Evolutionary conservation across 1,140 invertebrate genomes (phyloP).

Genomic region (Portunus trituberculatus): DNA sequence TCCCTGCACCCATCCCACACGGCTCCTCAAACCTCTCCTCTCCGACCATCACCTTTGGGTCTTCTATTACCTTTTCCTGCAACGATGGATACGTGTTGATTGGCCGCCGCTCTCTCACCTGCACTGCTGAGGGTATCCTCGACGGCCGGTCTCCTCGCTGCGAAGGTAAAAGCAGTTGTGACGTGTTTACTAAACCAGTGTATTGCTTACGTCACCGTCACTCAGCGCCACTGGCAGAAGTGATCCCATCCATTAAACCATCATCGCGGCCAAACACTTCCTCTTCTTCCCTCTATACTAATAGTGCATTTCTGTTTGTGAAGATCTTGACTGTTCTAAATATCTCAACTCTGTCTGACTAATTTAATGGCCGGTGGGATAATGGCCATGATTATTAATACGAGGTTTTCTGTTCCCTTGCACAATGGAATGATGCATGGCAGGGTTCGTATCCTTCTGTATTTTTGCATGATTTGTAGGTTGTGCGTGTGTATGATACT

Average conservation of each 20-base stretch:
- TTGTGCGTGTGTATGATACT: neutral
- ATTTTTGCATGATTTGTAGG: neutral
- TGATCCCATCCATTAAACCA: no score
- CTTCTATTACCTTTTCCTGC: conserved; percentile 33
- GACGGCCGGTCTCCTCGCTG: conserved; percentile 88
- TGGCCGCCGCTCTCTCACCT: conserved; percentile 86
- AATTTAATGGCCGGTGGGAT: no score
- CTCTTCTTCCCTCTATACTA: neutral
- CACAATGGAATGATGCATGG: neutral
- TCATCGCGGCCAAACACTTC: neutral
- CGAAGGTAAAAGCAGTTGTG: conserved; percentile 82
- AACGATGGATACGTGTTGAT: conserved; percentile 84
- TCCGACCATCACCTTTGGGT: conserved; percentile 24
- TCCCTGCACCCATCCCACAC: conserved; percentile 47
- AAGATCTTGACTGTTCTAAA: neutral
- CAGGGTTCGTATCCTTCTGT: neutral
- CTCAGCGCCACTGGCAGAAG: neutral
- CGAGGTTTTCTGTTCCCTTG: neutral
- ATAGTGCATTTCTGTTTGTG: neutral
- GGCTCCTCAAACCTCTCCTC: conserved; percentile 55
- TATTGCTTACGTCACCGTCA: neutral
- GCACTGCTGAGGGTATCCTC: conserved; percentile 89
- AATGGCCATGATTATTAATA: neutral
- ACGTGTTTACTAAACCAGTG: neutral
- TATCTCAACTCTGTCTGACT: no score